phyloP scores from a whole-genome alignment of 2,888 invertebrate genomes.

The Lasioglossum malachurum region DNA sequence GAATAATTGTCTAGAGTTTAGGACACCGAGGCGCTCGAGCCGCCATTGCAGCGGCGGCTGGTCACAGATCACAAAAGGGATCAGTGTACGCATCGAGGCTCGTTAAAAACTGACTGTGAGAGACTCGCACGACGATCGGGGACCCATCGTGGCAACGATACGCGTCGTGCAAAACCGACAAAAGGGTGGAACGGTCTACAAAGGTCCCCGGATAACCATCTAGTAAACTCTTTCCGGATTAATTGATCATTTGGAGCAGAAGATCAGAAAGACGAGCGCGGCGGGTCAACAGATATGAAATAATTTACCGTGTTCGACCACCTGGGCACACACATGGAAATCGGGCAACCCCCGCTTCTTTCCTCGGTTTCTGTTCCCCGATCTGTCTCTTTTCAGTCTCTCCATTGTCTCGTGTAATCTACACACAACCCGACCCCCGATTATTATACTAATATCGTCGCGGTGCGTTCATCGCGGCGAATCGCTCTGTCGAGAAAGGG shows the following conservation, averaged over 20 bases:
- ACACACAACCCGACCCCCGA: conserved; percentile 19
- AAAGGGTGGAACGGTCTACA: conserved; percentile 19
- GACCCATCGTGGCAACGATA: not conserved
- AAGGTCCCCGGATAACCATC: conserved; percentile 48
- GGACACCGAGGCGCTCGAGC: not conserved
- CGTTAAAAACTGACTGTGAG: conserved; percentile 7
- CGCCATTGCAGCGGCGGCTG: not conserved
- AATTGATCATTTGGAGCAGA: conserved; percentile 38
- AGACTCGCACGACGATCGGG: not conserved
- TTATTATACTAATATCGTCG: conserved; percentile 69
- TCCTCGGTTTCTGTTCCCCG: conserved; percentile 27
- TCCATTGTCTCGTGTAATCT: conserved; percentile 54
- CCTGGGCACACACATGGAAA: conserved; percentile 76
- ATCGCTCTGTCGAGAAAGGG: conserved; percentile 57
- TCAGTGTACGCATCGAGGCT: not conserved
- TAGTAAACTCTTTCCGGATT: conserved; percentile 45
- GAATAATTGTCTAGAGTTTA: not conserved
- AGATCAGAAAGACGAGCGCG: conserved; percentile 41
- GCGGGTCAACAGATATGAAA: conserved; percentile 70
- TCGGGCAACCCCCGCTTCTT: conserved; percentile 27
- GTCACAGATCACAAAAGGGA: not conserved
- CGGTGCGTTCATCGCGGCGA: conserved; percentile 55
- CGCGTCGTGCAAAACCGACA: not conserved
- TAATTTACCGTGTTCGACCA: conserved; percentile 69
- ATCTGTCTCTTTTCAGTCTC: conserved; percentile 34